Percentiles rank a stretch among this genome's conserved stretches.
Conservation (phyloP, 2,888 invertebrate species). For the Spodoptera littoralis region DNA sequence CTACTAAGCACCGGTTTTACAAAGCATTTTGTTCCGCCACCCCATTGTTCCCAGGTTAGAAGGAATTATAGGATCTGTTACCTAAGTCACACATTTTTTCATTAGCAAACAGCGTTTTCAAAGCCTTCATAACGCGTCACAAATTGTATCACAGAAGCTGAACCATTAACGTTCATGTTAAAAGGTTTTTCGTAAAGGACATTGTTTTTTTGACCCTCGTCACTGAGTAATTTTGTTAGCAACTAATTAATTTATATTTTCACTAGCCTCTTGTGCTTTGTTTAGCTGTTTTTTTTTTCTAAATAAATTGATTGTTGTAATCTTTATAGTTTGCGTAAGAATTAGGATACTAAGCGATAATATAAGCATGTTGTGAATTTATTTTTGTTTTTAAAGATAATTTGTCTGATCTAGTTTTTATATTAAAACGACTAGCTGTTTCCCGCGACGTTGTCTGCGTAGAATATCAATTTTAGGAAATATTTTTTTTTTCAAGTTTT, state of each 20-base stretch:
- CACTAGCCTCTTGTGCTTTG: constrained; percentile 39
- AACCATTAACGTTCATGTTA: constrained; percentile 73
- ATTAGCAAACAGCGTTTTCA: constrained; percentile 38
- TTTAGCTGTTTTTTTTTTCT: constrained; percentile 12
- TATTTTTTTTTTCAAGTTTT: too few relatives aligned
- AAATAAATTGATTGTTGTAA: constrained; percentile 13
- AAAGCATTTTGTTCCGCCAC: too few relatives aligned
- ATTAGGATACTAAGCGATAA: too few relatives aligned
- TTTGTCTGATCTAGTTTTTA: too few relatives aligned
- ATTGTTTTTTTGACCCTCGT: constrained; percentile 81
- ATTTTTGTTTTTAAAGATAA: too few relatives aligned
- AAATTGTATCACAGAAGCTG: constrained; percentile 62
- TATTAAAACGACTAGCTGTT: too few relatives aligned
- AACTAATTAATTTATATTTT: constrained; percentile 74
- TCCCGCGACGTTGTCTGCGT: too few relatives aligned
- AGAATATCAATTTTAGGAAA: too few relatives aligned
- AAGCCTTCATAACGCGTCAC: constrained; percentile 65
- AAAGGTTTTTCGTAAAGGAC: constrained; percentile 73
- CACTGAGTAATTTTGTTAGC: constrained; percentile 77
- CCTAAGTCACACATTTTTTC: constrained; percentile 6
- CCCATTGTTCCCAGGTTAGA: too few relatives aligned
- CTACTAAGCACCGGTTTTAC: too few relatives aligned
- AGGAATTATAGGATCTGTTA: neutral
- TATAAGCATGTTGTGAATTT: too few relatives aligned
- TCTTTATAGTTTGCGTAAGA: neutral